These are phyloP conservation scores for Chionis minor DNA, from an alignment of 2,113 vertebrate genomes.

Conservation along the genomic window DNA sequence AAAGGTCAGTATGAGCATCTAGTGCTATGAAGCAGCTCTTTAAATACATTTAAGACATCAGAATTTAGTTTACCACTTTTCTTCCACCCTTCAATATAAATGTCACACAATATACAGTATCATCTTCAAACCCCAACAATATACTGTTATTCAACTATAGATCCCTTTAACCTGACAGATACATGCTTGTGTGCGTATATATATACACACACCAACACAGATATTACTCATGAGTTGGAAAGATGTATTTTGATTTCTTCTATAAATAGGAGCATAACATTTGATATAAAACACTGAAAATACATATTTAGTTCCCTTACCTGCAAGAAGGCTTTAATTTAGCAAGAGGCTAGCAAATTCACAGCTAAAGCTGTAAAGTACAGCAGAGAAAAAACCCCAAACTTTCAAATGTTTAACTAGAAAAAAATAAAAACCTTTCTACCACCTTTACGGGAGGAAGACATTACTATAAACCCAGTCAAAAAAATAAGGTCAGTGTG, in stretches of 20 bases:
- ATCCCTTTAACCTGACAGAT: not conserved
- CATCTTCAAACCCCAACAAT: not conserved
- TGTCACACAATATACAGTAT: not conserved
- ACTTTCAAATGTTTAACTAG: not conserved
- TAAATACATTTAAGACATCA: not conserved
- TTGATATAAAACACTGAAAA: not conserved
- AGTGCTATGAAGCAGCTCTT: not conserved
- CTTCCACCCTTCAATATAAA: not conserved
- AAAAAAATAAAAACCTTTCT: not conserved
- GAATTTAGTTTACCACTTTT: not conserved
- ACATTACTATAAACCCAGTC: not conserved
- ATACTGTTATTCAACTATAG: not conserved
- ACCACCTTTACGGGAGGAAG: not conserved
- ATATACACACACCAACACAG: not conserved
- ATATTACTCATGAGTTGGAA: not conserved
- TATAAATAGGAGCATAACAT: not conserved
- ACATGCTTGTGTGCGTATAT: not conserved
- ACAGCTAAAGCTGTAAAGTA: not conserved
- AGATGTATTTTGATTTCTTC: not conserved
- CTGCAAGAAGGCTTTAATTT: not conserved
- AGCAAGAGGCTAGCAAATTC: not conserved
- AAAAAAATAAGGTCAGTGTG: not conserved
- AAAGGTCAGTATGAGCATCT: not conserved
- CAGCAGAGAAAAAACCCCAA: not conserved
- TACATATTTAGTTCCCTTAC: not conserved